Conservation (phyloP, 1,140 invertebrate genomes). For the Oedothorax gibbosus region DNA sequence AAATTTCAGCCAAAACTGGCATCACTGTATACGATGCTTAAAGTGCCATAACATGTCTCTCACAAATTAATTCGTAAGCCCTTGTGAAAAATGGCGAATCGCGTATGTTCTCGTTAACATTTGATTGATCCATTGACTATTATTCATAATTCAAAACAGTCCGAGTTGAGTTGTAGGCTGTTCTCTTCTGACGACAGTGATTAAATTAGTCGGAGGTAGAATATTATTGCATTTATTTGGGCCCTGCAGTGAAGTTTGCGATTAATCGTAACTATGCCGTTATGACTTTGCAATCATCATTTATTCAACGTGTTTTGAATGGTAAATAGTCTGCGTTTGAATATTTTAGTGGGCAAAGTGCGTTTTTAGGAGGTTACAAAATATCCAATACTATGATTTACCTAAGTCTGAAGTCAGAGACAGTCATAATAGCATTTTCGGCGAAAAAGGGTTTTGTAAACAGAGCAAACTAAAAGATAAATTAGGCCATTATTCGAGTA, state of each 20-base stretch:
- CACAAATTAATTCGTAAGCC: neutral
- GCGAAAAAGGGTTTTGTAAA: no score
- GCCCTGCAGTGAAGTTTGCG: neutral
- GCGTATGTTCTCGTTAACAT: neutral
- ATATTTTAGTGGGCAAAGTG: neutral
- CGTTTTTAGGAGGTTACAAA: neutral
- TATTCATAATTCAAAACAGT: conserved; percentile 25
- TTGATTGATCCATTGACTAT: neutral
- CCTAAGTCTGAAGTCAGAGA: no score
- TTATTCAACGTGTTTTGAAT: neutral
- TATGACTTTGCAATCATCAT: neutral
- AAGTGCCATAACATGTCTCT: no score
- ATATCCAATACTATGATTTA: no score
- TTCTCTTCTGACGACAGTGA: conserved; percentile 2
- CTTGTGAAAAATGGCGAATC: neutral
- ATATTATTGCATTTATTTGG: conserved; percentile 10
- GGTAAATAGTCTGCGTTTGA: neutral
- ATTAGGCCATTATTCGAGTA: no score
- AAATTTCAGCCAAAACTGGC: no score
- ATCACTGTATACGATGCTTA: no score
- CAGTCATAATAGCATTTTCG: no score
- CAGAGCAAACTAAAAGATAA: no score
- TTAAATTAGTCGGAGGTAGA: neutral
- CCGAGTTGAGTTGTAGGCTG: neutral
- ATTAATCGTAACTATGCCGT: neutral